Evolutionary conservation across 2,888 invertebrate species (phyloP), one percentile per base, ranked within the genome.

Genomic region (Anticlea derivata): DNA sequence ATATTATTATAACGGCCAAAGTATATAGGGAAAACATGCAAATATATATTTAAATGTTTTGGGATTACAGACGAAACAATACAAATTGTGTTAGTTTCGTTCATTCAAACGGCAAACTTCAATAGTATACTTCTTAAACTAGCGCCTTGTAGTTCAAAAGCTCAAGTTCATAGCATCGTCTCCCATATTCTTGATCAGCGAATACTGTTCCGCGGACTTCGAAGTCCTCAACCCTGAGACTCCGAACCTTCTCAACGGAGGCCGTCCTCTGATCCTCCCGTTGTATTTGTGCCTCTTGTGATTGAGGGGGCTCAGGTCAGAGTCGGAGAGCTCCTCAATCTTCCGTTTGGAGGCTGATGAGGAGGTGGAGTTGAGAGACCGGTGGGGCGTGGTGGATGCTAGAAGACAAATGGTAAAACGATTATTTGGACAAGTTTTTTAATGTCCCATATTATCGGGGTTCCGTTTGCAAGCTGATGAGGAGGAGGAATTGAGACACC

Each of bases 211-310:
- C 1, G 78, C 80, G 2, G 86, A 87, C 38, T 68, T 59, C 0
- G 77, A 70, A 22, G 63, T 78, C 45, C 78, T 76, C 0, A 86
- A 47, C 0, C 66, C 65, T 0, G 82, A 73, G 0, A 84, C 81
- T 1, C 73, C 73, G 39, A 70, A 78, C 41, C 65, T 69, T 12
- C 78, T 70, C 7, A 91, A 60, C 1, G 91, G 90, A 1, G 91
- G 89, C 48, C 91, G 70, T 0, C 87, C 87, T 20, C 74, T 63
- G 43, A 91, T 87, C 50, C 84, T 75, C 7, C 83, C 88, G 20
- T 83, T 80, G 55, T 78, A 89, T 39, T 85, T 90, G 12, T 84
- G 79, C 5, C 82, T 75, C 52, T 91, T 91, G 52, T 86, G 85
- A 59, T 85, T 86, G 1, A 89, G 44, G 0, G 91, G 91, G 53